phyloP scores from a whole-genome alignment of 2,113 vertebrate species.

The Rana temporaria region DNA sequence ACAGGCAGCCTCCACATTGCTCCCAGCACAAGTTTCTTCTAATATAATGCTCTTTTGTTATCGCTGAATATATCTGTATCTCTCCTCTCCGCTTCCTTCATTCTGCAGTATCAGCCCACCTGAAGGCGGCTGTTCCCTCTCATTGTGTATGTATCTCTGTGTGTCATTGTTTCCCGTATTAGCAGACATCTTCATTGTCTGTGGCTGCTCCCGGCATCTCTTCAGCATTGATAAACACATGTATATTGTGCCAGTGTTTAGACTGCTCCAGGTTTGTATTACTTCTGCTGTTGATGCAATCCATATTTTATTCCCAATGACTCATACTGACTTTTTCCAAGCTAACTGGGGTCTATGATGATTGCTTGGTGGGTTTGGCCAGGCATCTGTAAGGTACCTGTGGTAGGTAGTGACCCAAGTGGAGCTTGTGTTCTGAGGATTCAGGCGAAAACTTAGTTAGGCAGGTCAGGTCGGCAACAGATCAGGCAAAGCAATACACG shows the following conservation, averaged over 20 bases:
- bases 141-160: neutral
- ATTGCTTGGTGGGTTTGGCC: too few relatives aligned
- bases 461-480: too few relatives aligned
- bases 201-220: neutral
- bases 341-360: too few relatives aligned
- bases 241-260: neutral
- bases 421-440: too few relatives aligned
- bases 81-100: slow-evolving; percentile 1
- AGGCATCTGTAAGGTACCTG: too few relatives aligned
- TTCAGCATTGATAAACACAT: neutral
- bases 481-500: too few relatives aligned
- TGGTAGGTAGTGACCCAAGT: too few relatives aligned
- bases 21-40: neutral
- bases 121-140: neutral
- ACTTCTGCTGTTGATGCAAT: neutral
- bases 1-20: too few relatives aligned
- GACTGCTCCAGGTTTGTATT: neutral
- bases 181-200: slow-evolving; percentile 31
- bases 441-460: too few relatives aligned
- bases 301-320: neutral
- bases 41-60: slow-evolving; percentile 21
- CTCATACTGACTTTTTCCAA: neutral
- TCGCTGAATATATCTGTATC: slow-evolving; percentile 22
- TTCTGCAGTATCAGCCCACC: neutral
- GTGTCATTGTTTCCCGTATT: neutral